Conservation (phyloP, 2,888 invertebrate genomes). For the Ophion ventricosus region DNA sequence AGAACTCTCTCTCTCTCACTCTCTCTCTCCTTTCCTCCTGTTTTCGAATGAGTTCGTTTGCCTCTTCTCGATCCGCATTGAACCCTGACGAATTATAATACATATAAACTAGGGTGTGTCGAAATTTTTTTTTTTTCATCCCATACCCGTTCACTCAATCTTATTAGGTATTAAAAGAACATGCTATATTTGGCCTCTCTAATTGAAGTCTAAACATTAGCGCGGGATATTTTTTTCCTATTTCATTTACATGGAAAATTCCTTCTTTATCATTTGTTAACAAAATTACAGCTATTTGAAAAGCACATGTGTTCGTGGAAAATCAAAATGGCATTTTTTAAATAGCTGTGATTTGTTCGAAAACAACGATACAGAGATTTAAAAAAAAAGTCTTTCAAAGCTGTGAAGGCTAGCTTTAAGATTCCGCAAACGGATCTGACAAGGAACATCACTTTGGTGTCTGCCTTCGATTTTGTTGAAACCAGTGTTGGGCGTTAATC, state of each 20-base stretch:
- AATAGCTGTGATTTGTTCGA: background rate
- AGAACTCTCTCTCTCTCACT: constrained; percentile 29
- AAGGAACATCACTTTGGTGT: too few relatives aligned
- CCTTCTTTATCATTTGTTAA: background rate
- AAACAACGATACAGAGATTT: background rate
- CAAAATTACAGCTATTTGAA: background rate
- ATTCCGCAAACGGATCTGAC: too few relatives aligned
- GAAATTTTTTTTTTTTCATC: background rate
- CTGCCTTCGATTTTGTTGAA: too few relatives aligned
- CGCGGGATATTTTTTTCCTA: background rate
- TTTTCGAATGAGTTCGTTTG: constrained; percentile 14
- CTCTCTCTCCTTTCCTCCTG: constrained; percentile 34
- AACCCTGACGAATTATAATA: constrained; percentile 9
- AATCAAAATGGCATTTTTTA: background rate
- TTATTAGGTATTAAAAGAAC: background rate
- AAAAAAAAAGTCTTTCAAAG: background rate
- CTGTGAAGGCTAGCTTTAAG: background rate
- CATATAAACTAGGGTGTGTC: background rate
- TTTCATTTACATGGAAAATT: background rate
- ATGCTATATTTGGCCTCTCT: background rate
- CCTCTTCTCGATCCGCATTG: constrained; percentile 6
- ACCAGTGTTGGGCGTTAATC: too few relatives aligned
- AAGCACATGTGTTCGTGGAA: background rate
- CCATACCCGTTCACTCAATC: background rate
- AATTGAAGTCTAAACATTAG: background rate